A percentile compares a stretch with the other conserved stretches of the same genome.
phyloP scores from a whole-genome alignment of 2,888 invertebrate species.

The Colostygia pectinataria region DNA sequence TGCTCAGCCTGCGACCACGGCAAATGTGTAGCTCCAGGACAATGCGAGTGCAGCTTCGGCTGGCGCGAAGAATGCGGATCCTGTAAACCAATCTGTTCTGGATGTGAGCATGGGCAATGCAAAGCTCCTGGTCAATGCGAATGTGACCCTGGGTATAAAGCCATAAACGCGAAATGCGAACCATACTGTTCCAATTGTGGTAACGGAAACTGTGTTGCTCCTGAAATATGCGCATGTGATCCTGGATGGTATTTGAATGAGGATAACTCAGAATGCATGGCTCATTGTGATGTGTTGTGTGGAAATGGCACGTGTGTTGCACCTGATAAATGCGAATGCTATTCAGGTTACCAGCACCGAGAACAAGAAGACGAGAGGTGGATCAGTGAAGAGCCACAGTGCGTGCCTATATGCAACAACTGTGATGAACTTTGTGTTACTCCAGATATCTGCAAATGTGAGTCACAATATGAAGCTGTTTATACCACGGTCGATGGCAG shows the following conservation, averaged over 20 bases:
- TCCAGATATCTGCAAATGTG: constrained; percentile 15
- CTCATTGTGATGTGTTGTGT: constrained; percentile 40
- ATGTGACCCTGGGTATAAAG: constrained; percentile 30
- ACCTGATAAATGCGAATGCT: constrained; percentile 43
- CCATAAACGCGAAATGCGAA: constrained; percentile 21
- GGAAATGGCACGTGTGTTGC: constrained; percentile 42
- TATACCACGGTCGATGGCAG: constrained; percentile 12
- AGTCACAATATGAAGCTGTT: constrained; percentile 8
- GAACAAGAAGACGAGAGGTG: not conserved
- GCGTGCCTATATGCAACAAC: constrained; percentile 14
- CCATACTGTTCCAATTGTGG: constrained; percentile 40
- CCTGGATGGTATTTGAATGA: constrained; percentile 37
- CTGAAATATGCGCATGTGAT: constrained; percentile 37
- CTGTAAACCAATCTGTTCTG: constrained; percentile 24
- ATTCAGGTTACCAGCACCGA: constrained; percentile 28
- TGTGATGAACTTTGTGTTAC: constrained; percentile 19
- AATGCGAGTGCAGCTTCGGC: constrained; percentile 23
- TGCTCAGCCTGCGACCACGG: constrained; percentile 22
- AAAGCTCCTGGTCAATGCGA: constrained; percentile 28
- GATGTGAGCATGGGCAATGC: constrained; percentile 31
- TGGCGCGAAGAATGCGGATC: constrained; percentile 21
- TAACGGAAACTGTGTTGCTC: constrained; percentile 39
- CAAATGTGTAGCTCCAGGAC: constrained; percentile 4
- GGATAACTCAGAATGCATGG: constrained; percentile 26
- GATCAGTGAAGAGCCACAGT: constrained; percentile 4